phyloP scores from a whole-genome alignment of 2,888 invertebrate genomes.

The Beris morrisii region DNA sequence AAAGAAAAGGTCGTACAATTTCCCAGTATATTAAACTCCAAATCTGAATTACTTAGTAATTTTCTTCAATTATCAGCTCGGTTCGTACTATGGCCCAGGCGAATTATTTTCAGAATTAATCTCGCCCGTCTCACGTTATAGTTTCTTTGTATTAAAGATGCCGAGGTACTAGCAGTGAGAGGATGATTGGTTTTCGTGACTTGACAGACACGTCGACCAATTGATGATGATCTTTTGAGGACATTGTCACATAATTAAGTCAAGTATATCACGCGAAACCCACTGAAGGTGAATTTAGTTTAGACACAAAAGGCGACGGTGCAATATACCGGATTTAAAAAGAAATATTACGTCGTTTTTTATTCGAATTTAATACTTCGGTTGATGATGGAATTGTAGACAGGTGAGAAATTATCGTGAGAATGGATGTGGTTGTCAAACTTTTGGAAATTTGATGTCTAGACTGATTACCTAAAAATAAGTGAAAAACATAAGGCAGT shows the following conservation, averaged over 20 bases:
- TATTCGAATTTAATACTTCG: too few relatives aligned
- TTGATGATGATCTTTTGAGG: conserved; percentile 28
- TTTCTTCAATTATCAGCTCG: conserved; percentile 13
- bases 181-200: conserved; percentile 19
- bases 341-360: too few relatives aligned
- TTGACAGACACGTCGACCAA: conserved; percentile 22
- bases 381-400: too few relatives aligned
- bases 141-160: not conserved
- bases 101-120: too few relatives aligned
- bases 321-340: not conserved
- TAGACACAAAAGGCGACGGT: not conserved
- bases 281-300: conserved; percentile 23
- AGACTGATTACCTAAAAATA: too few relatives aligned
- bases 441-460: too few relatives aligned
- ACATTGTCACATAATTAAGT: conserved; percentile 34
- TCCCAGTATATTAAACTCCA: conserved; percentile 16
- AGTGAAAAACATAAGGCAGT: too few relatives aligned
- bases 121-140: not conserved
- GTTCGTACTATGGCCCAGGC: too few relatives aligned
- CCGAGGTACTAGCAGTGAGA: conserved; percentile 1
- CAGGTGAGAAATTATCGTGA: too few relatives aligned
- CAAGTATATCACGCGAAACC: conserved; percentile 33
- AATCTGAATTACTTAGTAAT: conserved; percentile 18
- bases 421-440: too few relatives aligned
- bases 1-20: conserved; percentile 3